Conservation (phyloP, 2,797 vertebrate genomes). For the Hylomyscus alleni region DNA sequence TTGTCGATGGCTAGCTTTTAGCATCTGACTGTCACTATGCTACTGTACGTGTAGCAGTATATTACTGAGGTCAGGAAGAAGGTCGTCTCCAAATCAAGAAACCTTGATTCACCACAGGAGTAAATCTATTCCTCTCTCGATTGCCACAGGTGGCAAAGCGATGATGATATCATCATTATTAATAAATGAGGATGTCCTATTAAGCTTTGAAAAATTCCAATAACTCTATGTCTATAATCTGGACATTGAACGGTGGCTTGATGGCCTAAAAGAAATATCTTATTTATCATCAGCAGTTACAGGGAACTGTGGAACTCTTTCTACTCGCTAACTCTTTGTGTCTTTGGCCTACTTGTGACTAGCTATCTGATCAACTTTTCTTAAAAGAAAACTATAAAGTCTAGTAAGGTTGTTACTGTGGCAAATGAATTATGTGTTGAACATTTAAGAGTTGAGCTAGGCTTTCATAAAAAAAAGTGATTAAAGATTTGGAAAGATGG, state of each 20-base stretch:
- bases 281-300: background rate
- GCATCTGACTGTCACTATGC: background rate
- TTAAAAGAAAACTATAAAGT: background rate
- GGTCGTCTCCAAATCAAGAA: background rate
- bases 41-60: background rate
- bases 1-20: background rate
- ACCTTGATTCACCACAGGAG: background rate
- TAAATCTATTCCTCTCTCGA: background rate
- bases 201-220: constrained; percentile 36
- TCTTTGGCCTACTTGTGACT: background rate
- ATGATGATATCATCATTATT: background rate
- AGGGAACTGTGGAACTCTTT: background rate
- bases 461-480: constrained; percentile 8
- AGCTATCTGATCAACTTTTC: background rate
- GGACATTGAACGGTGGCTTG: background rate
- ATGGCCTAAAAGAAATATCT: background rate
- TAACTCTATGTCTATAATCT: background rate
- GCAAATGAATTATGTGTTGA: background rate
- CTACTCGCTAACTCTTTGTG: background rate
- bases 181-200: background rate
- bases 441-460: background rate
- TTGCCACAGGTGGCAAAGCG: background rate
- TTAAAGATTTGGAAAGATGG: background rate
- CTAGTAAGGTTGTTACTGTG: background rate
- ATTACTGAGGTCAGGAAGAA: background rate